Evolutionary conservation across 2,113 vertebrate species (phyloP).

Genomic region (Gavia stellata): DNA sequence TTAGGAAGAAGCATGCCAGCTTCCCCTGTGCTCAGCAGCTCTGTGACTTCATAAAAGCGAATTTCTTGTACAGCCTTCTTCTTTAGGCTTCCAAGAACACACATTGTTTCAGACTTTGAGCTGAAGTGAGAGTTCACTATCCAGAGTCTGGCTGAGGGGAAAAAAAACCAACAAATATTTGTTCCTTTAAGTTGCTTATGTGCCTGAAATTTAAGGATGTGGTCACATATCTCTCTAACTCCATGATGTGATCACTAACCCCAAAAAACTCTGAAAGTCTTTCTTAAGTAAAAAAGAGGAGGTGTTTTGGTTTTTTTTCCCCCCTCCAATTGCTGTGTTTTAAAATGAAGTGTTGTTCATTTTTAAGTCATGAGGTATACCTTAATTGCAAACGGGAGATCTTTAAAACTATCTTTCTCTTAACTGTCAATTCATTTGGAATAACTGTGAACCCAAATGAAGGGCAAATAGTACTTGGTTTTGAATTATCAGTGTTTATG

Average conservation of each 20-base stretch:
- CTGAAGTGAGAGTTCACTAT: not conserved
- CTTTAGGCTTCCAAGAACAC: not conserved
- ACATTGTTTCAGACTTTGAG: not conserved
- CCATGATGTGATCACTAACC: not conserved
- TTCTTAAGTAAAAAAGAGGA: not conserved
- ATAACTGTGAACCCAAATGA: not conserved
- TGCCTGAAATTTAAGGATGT: not conserved
- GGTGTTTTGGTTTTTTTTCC: not conserved
- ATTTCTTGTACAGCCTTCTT: not conserved
- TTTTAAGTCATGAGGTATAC: not conserved
- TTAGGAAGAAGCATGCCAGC: not conserved
- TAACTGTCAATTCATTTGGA: not conserved
- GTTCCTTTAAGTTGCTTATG: not conserved
- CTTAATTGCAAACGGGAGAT: not conserved
- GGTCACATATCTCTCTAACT: not conserved
- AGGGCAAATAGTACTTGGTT: not conserved
- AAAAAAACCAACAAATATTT: not conserved
- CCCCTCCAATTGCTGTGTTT: not conserved
- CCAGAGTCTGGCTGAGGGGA: not conserved
- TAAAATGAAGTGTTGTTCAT: not conserved
- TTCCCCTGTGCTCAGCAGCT: not conserved
- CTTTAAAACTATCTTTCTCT: not conserved
- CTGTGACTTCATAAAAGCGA: not conserved
- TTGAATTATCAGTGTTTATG: constrained; percentile 31
- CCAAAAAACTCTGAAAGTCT: not conserved